Percentiles rank a stretch among this genome's conserved stretches.
phyloP scores from a whole-genome alignment of 2,888 invertebrate species.

The Apocheima hispidaria region DNA sequence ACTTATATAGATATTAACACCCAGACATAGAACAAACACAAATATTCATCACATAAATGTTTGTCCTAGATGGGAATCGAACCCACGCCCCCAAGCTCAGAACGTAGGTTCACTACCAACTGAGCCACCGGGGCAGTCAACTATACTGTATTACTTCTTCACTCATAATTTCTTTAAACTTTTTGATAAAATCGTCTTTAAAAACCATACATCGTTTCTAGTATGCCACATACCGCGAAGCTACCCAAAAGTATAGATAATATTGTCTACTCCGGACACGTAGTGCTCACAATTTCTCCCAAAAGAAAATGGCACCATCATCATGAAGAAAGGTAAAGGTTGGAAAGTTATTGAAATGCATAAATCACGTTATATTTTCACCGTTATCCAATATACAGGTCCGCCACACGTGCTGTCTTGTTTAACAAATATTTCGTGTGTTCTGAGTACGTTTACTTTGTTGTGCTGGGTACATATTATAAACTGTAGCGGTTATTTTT shows the following conservation, averaged over 20 bases:
- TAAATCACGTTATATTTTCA: conserved; percentile 56
- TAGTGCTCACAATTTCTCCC: neutral
- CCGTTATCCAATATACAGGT: conserved; percentile 51
- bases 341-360: conserved; percentile 60
- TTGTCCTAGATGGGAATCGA: no score
- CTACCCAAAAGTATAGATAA: neutral
- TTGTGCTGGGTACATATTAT: conserved; percentile 46
- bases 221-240: no score
- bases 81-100: no score
- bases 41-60: no score
- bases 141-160: no score
- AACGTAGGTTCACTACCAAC: no score
- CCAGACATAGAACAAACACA: no score
- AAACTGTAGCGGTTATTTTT: conserved; percentile 30
- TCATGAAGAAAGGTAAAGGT: conserved; percentile 9
- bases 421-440: conserved; percentile 71
- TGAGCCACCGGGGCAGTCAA: no score
- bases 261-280: neutral
- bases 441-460: conserved; percentile 53
- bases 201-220: no score
- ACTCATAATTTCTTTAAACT: no score
- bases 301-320: neutral
- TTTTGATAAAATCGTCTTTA: no score
- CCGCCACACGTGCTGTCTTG: conserved; percentile 53
- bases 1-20: no score